These are phyloP conservation scores for Lutjanus argentimaculatus DNA, from an alignment of 2,797 vertebrate species.

Conservation along the genomic window DNA sequence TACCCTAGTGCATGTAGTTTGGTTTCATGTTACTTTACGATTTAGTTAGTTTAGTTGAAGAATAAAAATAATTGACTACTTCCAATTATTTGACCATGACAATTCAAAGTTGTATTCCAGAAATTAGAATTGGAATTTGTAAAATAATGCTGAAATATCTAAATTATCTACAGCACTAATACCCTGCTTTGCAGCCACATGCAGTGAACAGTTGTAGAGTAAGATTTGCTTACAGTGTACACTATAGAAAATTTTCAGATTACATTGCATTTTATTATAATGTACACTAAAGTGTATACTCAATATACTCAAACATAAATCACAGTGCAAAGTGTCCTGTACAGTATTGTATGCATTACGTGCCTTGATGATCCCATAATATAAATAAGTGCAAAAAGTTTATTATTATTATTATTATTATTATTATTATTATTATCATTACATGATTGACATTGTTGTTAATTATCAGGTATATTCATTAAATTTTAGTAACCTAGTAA, in stretches of 20 bases:
- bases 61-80: neutral
- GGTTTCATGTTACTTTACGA: neutral
- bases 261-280: neutral
- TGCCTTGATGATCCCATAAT: neutral
- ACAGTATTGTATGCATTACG: neutral
- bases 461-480: no score
- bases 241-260: neutral
- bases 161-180: neutral
- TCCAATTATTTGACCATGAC: neutral
- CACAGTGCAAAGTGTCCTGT: slow-evolving; percentile 11
- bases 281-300: neutral
- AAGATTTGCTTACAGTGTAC: neutral
- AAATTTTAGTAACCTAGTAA: slow-evolving; percentile 21
- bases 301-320: neutral
- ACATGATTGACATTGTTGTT: neutral
- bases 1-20: neutral
- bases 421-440: neutral
- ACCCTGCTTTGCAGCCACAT: neutral
- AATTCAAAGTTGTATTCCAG: neutral
- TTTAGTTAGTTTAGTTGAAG: neutral
- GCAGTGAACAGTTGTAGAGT: neutral
- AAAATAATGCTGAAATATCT: neutral
- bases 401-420: neutral
- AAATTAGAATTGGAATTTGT: neutral
- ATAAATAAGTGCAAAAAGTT: neutral